These are phyloP conservation scores for Chunga burmeisteri DNA, from an alignment of 2,113 vertebrate genomes.

Conservation along the genomic window DNA sequence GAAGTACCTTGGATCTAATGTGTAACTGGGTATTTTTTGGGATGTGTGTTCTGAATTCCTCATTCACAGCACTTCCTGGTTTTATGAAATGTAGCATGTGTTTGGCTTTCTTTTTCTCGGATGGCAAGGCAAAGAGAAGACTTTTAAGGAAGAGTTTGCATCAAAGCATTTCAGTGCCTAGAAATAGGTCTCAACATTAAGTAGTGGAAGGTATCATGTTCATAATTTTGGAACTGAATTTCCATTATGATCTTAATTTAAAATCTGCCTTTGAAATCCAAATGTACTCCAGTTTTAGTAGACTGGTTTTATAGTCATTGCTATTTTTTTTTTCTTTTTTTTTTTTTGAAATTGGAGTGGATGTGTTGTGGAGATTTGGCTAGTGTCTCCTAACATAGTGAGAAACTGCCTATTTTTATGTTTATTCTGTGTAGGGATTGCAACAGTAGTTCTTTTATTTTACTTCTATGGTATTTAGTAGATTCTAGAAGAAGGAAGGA, in stretches of 20 bases:
- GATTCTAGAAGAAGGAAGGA: neutral
- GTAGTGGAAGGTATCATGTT: neutral
- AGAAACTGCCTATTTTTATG: neutral
- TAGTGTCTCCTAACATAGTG: neutral
- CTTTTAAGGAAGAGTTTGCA: neutral
- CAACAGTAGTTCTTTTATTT: neutral
- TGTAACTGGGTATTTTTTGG: neutral
- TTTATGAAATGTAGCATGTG: neutral
- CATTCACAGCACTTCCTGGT: neutral
- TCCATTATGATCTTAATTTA: neutral
- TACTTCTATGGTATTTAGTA: neutral
- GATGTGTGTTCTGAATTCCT: neutral
- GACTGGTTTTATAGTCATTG: neutral
- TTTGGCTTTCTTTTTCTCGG: neutral
- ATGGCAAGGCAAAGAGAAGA: neutral
- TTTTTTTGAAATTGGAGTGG: neutral
- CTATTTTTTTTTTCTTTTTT: neutral
- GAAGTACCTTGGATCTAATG: neutral
- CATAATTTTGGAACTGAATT: neutral
- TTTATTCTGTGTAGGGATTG: neutral
- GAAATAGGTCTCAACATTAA: neutral
- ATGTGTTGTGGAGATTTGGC: neutral
- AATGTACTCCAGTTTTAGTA: neutral
- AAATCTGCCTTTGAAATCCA: neutral
- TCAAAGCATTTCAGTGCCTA: neutral